Percentiles rank a stretch among this genome's conserved stretches.
phyloP scores from a whole-genome alignment of 2,888 invertebrate genomes.

The Liopterus haemorrhoidalis region DNA sequence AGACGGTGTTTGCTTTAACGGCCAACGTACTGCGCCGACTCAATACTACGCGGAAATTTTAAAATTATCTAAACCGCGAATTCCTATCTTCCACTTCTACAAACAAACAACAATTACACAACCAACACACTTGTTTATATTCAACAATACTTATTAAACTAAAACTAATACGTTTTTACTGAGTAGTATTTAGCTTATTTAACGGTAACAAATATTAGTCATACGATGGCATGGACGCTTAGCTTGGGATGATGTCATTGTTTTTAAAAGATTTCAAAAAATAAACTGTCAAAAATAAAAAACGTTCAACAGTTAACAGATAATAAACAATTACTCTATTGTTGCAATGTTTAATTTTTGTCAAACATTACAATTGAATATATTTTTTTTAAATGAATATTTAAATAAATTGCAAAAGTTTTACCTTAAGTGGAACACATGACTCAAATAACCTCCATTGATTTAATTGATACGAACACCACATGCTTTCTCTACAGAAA shows the following conservation, averaged over 20 bases:
- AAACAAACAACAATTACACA: neutral
- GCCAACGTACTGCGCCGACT: slow-evolving; percentile 16
- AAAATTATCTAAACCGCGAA: slow-evolving; percentile 2
- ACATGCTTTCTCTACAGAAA: slow-evolving; percentile 23
- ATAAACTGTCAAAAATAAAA: too few species aligned
- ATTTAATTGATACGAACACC: slow-evolving; percentile 21
- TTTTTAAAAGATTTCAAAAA: too few species aligned
- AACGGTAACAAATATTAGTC: too few species aligned
- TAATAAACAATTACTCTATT: too few species aligned
- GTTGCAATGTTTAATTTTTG: too few species aligned
- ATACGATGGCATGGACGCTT: too few species aligned
- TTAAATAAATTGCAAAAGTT: slow-evolving; percentile 10
- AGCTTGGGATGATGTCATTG: too few species aligned
- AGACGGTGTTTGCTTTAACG: slow-evolving; percentile 22
- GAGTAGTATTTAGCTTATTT: too few species aligned
- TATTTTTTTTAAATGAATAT: slow-evolving; percentile 12
- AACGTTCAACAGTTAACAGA: too few species aligned
- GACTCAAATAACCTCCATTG: slow-evolving; percentile 22
- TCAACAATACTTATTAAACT: neutral
- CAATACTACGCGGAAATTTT: slow-evolving; percentile 3
- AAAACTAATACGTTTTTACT: neutral
- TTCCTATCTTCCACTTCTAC: neutral
- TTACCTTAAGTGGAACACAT: slow-evolving; percentile 21
- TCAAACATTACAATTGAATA: too few species aligned
- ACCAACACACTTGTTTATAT: neutral